Base-by-base conservation (phyloP, 2,888 invertebrate species). In the Aphidoletes aphidimyza region DNA sequence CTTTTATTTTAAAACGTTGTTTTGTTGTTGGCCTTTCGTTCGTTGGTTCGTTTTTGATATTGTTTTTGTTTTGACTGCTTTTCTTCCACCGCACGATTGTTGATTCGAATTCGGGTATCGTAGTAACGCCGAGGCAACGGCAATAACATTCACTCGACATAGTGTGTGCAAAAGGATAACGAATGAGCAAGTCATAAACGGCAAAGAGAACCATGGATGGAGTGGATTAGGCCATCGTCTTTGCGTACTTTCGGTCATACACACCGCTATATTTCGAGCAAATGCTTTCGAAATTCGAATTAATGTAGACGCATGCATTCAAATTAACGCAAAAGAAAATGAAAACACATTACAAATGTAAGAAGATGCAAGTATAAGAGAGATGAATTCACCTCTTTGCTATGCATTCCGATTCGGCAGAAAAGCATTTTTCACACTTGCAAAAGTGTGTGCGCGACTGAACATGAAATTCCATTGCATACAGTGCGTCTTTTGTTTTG, bases 341-440 rank as follows among this genome's bases (percentile, higher is more conserved):
- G 30, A 5, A 69, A 1, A 30, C 30, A n/a, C n/a, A n/a, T n/a
- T n/a, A n/a, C n/a, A n/a, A n/a, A n/a, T n/a, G n/a, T n/a, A n/a
- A n/a, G n/a, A n/a, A n/a, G n/a, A n/a, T n/a, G n/a, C n/a, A n/a
- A n/a, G n/a, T 54, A 6, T 22, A 11, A 54, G 54, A 69, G 34
- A 69, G 30, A 54, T 22, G 26, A 5, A 11, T 26, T 17, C 54
- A 26, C 54, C 22, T 14, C 3, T 54, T 22, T 26, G 37, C 9
- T 81, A 81, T 81, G 81, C 81, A 81, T 81, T 81, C n/a, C 37
- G 36, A 81, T 81, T 81, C 8, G 37, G 22, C 19, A 22, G 5
- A 81, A 81, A 81, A 37, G n/a, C 37, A 81, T 81, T 81, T 81
- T 81, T 81, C 81, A 81, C 81, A 81, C 81, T 81, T 81, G 37